These are phyloP conservation scores for Aptenodytes patagonicus DNA, from an alignment of 2,113 vertebrate genomes.

Conservation along the genomic window DNA sequence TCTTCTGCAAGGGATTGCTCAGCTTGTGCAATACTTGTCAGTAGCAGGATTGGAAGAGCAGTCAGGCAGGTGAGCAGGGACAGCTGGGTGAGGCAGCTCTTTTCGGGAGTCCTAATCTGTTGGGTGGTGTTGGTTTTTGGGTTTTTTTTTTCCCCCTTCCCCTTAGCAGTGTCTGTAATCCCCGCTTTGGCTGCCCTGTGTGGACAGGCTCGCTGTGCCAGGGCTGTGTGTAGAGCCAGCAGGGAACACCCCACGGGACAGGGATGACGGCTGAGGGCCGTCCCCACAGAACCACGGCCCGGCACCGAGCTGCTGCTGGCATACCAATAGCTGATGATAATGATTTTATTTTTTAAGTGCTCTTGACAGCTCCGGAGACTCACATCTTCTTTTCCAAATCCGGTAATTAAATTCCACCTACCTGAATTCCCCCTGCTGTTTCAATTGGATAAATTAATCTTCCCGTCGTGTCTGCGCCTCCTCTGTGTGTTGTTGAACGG, in stretches of 20 bases:
- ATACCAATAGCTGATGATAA: not conserved
- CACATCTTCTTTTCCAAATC: constrained; percentile 38
- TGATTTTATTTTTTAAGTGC: constrained; percentile 64
- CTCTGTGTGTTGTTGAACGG: not conserved
- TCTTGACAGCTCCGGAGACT: constrained; percentile 52
- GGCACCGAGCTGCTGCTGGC: not conserved
- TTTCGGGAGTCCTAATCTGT: not conserved
- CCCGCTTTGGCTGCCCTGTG: not conserved
- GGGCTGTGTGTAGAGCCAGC: not conserved
- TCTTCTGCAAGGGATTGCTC: constrained; percentile 43
- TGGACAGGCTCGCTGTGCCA: not conserved
- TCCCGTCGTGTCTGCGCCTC: constrained; percentile 36
- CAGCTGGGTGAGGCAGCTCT: not conserved
- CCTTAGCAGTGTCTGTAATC: not conserved
- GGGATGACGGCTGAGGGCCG: not conserved
- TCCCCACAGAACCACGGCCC: not conserved
- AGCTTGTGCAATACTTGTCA: not conserved
- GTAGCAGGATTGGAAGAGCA: not conserved
- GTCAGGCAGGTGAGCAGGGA: not conserved
- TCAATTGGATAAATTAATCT: constrained; percentile 54
- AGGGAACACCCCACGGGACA: not conserved
- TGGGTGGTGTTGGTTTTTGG: too few species aligned
- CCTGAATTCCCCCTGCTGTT: constrained; percentile 51
- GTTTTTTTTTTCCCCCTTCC: rapidly evolving
- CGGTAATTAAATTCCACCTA: constrained; percentile 61